Evolutionary conservation across 2,797 vertebrate species (phyloP).

Genomic region (Dermochelys coriacea): DNA sequence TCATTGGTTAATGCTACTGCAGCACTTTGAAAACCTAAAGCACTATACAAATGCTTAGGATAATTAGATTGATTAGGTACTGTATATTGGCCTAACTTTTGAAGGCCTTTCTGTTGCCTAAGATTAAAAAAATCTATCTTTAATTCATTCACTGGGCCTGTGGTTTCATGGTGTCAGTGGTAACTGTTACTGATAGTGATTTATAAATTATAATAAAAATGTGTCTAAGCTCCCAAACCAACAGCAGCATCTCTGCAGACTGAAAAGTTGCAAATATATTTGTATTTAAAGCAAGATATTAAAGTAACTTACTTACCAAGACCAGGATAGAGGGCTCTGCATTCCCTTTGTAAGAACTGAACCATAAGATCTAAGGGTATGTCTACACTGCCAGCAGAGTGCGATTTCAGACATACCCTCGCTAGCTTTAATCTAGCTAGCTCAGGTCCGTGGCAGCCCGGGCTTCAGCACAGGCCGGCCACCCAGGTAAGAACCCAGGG

Average conservation of each 20-base stretch:
- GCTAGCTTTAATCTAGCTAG: not conserved
- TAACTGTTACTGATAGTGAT: not conserved
- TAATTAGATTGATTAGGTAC: not conserved
- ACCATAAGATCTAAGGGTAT: not conserved
- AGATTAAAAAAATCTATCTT: not conserved
- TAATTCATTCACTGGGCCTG: not conserved
- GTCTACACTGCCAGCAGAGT: not conserved
- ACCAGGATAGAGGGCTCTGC: not conserved
- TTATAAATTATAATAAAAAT: not conserved
- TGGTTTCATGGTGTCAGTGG: not conserved
- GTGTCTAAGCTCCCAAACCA: not conserved
- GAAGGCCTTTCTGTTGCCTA: not conserved
- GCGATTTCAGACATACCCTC: not conserved
- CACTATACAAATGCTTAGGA: not conserved
- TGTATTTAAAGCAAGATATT: not conserved
- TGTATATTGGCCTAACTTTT: not conserved
- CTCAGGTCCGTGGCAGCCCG: not conserved
- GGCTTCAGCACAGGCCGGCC: not conserved
- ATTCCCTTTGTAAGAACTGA: not conserved
- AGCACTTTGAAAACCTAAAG: constrained; percentile 25
- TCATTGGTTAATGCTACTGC: not conserved
- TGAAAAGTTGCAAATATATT: not conserved
- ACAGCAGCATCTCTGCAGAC: not conserved
- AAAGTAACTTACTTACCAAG: not conserved
- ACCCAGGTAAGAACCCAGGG: not conserved